Conservation (phyloP, 1,140 invertebrate genomes). For the Micrasema minimum region DNA sequence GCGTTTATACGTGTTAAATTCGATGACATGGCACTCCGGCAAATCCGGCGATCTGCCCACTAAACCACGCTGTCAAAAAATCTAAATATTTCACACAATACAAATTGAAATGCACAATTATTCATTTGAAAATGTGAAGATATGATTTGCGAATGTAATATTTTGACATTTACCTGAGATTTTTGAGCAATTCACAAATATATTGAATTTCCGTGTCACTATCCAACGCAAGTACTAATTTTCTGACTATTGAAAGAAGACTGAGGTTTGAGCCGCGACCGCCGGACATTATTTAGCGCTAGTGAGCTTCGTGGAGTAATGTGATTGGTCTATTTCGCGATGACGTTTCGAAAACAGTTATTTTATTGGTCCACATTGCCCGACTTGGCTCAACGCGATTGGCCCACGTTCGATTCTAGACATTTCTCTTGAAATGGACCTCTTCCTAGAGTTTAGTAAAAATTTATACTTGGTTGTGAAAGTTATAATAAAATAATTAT, state of each 20-base stretch:
- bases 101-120: slow-evolving; percentile 6
- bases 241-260: slow-evolving; percentile 42
- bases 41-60: slow-evolving; percentile 29
- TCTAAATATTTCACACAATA: slow-evolving; percentile 14
- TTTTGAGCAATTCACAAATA: slow-evolving; percentile 26
- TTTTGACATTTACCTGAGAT: slow-evolving; percentile 42
- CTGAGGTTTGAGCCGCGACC: slow-evolving; percentile 35
- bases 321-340: slow-evolving; percentile 61
- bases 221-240: slow-evolving; percentile 19
- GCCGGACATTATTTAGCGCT: slow-evolving; percentile 59
- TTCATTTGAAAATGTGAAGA: background rate
- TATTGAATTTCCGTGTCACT: slow-evolving; percentile 29
- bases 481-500: background rate
- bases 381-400: slow-evolving; percentile 66
- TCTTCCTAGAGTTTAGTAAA: background rate
- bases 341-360: slow-evolving; percentile 38
- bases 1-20: slow-evolving; percentile 23
- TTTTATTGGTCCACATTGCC: slow-evolving; percentile 56
- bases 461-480: background rate
- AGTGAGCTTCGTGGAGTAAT: slow-evolving; percentile 64
- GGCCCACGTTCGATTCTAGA: slow-evolving; percentile 65
- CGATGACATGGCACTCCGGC: slow-evolving; percentile 42
- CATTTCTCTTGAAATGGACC: slow-evolving; percentile 33
- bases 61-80: slow-evolving; percentile 30
- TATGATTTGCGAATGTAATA: background rate